Evolutionary conservation across 2,888 invertebrate species (phyloP).

Genomic region (Drosophila anomalipes): DNA sequence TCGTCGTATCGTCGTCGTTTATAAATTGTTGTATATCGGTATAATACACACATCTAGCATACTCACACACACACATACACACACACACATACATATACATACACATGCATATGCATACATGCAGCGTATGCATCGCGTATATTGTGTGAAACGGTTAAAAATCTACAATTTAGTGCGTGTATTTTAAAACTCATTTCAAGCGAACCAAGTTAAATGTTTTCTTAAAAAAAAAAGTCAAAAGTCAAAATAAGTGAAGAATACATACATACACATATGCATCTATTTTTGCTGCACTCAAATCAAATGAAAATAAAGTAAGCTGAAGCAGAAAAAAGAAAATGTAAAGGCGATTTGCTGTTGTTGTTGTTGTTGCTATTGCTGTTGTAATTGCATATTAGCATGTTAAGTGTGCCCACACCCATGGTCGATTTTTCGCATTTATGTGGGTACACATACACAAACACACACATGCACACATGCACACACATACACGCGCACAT

Average conservation of each 20-base stretch:
- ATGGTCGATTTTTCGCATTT: slow-evolving; percentile 74
- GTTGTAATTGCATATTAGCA: slow-evolving; percentile 37
- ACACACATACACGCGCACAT: slow-evolving; percentile 22
- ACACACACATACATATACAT: slow-evolving; percentile 33
- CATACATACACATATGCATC: slow-evolving; percentile 20
- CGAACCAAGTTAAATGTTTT: slow-evolving; percentile 47
- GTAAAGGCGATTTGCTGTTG: slow-evolving; percentile 28
- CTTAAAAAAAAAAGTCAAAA: slow-evolving; percentile 33
- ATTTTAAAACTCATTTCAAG: slow-evolving; percentile 66
- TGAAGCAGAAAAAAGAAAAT: slow-evolving; percentile 19
- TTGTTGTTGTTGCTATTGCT: slow-evolving; percentile 13
- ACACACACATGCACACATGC: slow-evolving; percentile 17
- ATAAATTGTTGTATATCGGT: slow-evolving; percentile 81
- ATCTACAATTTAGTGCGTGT: slow-evolving; percentile 67
- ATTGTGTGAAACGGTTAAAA: slow-evolving; percentile 61
- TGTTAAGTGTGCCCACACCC: slow-evolving; percentile 71
- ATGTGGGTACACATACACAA: slow-evolving; percentile 23
- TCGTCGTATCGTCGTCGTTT: slow-evolving; percentile 81
- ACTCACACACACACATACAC: slow-evolving; percentile 50
- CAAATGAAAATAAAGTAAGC: slow-evolving; percentile 53
- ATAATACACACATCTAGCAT: slow-evolving; percentile 72
- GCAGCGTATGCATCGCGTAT: slow-evolving; percentile 25
- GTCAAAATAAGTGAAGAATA: slow-evolving; percentile 43
- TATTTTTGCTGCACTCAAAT: slow-evolving; percentile 41
- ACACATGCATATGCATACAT: slow-evolving; percentile 39